Base-by-base conservation (phyloP, 2,113 vertebrate species). In the Antechinus stuartii region DNA sequence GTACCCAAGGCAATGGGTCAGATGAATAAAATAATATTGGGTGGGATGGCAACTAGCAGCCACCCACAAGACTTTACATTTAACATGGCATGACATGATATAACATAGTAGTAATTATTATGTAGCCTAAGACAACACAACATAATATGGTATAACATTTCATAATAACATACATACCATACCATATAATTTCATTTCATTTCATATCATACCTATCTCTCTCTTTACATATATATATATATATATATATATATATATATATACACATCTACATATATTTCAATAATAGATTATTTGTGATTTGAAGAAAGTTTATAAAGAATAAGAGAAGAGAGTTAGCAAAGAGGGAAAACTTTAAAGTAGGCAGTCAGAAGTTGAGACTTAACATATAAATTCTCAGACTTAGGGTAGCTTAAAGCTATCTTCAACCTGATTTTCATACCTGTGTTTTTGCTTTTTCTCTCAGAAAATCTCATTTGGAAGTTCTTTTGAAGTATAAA, bases 401-500 rank as follows among this genome's bases (percentile, higher is more conserved):
- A 84, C 7, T 1, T 22, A 84, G 16, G n/a, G n/a, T 22, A 22
- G 6, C n/a, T 84, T 84, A 42, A 42, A 84, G 35, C 16, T 84
- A 42, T 84, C 35, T 19, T 84, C n/a, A 84, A 84, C 19, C 35
- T 42, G 42, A 14, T 23, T 84, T 84, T n/a, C 19, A 5, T 84
- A 84, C 19, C 68, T 68, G 12, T 23, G 0, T 84, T 84, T 84
- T 84, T 84, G 6, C 68, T n/a, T 84, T 84, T 7, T 84, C 68
- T 84, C 1, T 23, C 68, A 84, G 22, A 84, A 84, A 84, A 5
- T 84, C 35, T 84, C 35, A 84, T 84, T 84, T 84, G n/a, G n/a
- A 42, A 42, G 16, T 84, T 84, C 68, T 95, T 92, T 56, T 93
- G 10, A 26, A 92, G 92, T 90, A 93, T 5, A 96, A 95, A 97